Conservation (phyloP, 1,140 invertebrate species). For the Drosophila melanica region DNA sequence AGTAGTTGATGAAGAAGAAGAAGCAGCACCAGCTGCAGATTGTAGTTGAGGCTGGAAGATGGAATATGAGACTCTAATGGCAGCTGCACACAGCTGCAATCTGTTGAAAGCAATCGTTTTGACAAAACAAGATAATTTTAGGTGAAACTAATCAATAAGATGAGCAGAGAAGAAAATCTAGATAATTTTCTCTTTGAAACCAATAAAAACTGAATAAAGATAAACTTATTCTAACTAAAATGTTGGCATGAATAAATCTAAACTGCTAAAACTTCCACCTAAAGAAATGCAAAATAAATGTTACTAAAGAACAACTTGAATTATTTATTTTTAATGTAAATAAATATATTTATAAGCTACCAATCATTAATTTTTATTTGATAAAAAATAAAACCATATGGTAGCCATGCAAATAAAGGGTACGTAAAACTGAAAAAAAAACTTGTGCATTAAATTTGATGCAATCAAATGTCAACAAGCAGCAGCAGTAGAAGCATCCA, state of each 20-base stretch:
- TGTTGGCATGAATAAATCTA: too few relatives aligned
- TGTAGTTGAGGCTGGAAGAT: conserved; percentile 3
- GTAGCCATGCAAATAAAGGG: too few relatives aligned
- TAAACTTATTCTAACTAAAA: too few relatives aligned
- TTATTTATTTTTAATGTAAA: too few relatives aligned
- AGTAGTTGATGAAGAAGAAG: conserved; percentile 24
- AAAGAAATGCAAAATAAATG: background rate
- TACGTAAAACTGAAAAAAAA: background rate
- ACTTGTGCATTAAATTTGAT: conserved; percentile 3
- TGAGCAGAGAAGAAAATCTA: too few relatives aligned
- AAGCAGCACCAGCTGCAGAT: conserved; percentile 10
- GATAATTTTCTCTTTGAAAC: too few relatives aligned
- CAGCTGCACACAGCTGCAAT: conserved; percentile 40
- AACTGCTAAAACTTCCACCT: too few relatives aligned
- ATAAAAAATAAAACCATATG: too few relatives aligned
- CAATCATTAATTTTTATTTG: too few relatives aligned
- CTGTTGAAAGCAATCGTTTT: conserved; percentile 35
- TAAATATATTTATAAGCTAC: too few relatives aligned
- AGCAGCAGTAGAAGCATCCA: conserved; percentile 3
- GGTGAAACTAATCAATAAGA: conserved; percentile 17
- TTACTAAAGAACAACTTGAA: too few relatives aligned
- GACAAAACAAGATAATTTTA: conserved; percentile 17
- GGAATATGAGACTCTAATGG: conserved; percentile 5
- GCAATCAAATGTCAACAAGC: conserved; percentile 2
- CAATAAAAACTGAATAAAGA: too few relatives aligned